Conservation (phyloP, 2,888 invertebrate genomes). For the Agriopis leucophaearia region DNA sequence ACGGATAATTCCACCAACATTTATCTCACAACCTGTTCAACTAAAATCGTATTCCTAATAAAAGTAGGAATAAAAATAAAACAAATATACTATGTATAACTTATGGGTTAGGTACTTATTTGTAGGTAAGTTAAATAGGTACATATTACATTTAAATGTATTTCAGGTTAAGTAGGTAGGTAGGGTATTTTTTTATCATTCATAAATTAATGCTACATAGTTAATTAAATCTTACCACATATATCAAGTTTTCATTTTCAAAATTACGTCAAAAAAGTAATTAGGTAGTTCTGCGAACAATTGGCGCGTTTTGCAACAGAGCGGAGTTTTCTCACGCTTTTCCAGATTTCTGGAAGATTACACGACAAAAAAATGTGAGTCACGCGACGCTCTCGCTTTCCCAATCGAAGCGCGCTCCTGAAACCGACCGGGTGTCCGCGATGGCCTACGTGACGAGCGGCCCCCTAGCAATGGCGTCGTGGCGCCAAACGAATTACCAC, state of each 20-base stretch:
- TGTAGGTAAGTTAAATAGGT: no score
- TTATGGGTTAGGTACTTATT: no score
- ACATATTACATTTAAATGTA: no score
- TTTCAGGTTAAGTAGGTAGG: no score
- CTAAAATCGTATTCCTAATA: no score
- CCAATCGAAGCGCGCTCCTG: constrained; percentile 45
- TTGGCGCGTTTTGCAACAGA: constrained; percentile 34
- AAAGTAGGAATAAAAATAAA: no score
- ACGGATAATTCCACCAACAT: no score
- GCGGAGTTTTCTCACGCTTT: constrained; percentile 54
- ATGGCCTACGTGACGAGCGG: constrained; percentile 85
- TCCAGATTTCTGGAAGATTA: constrained; percentile 64
- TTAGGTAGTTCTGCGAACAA: constrained; percentile 26
- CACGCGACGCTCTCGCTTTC: constrained; percentile 29
- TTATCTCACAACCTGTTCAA: no score
- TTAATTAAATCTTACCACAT: neutral
- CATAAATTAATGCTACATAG: no score
- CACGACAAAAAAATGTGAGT: constrained; percentile 48
- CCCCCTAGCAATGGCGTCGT: constrained; percentile 80
- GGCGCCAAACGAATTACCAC: constrained; percentile 82
- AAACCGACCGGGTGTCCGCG: constrained; percentile 63
- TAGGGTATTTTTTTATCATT: no score
- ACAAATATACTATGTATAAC: no score
- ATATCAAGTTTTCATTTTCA: constrained; percentile 1
- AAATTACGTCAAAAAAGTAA: constrained; percentile 12